These are phyloP conservation scores for Acipenser ruthenus DNA, from an alignment of 2,797 vertebrate species.

Conservation along the genomic window DNA sequence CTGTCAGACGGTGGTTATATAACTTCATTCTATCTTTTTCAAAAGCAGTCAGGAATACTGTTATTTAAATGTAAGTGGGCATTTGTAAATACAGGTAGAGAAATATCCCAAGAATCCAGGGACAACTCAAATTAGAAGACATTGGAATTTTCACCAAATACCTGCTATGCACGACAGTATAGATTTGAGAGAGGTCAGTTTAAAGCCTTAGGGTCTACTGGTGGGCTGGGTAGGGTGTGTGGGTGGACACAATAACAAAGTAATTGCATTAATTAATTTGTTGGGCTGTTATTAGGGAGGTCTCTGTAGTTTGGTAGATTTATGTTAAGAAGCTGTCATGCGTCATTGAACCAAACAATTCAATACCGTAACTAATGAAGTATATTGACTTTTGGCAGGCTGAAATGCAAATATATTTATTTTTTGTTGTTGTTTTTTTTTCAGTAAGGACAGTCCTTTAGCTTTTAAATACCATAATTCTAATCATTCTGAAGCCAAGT, in stretches of 20 bases:
- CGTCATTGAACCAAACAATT: too few species aligned
- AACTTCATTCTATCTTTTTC: neutral
- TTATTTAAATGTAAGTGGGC: conserved; percentile 8
- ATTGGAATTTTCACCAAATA: neutral
- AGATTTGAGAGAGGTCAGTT: neutral
- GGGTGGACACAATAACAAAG: neutral
- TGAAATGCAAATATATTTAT: too few species aligned
- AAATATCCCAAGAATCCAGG: conserved; percentile 10
- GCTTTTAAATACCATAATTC: too few species aligned
- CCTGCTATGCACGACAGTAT: conserved; percentile 22
- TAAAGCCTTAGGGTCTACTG: neutral
- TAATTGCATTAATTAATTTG: neutral
- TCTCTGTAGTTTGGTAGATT: neutral
- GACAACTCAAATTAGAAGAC: neutral
- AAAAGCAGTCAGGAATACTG: conserved; percentile 13
- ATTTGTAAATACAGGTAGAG: conserved; percentile 14
- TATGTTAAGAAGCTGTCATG: neutral
- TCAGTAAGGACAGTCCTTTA: too few species aligned
- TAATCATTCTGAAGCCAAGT: too few species aligned
- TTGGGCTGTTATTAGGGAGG: neutral
- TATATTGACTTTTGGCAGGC: too few species aligned
- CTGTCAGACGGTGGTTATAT: too few species aligned
- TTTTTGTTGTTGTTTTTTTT: too few species aligned
- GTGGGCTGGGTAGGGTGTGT: neutral
- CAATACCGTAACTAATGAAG: too few species aligned